A percentile compares a stretch with the other conserved stretches of the same genome.
phyloP scores from a whole-genome alignment of 2,113 vertebrate species.

The Albula goreensis region DNA sequence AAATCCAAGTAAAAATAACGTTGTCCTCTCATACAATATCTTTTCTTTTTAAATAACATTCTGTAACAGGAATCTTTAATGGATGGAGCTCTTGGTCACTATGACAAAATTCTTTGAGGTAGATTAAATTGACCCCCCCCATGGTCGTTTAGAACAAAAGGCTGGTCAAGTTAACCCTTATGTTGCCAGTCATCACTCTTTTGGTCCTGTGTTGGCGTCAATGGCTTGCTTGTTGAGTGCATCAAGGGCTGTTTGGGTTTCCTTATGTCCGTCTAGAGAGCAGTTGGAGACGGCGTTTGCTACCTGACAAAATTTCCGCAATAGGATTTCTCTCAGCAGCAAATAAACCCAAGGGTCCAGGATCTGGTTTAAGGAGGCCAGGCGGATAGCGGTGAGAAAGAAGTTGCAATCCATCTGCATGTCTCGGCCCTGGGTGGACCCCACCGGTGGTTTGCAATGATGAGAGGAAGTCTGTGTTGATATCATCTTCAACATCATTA shows the following conservation, averaged over 20 bases:
- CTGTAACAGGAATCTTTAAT: background rate
- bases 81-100: background rate
- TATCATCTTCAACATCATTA: slow-evolving; percentile 86
- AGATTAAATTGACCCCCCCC: background rate
- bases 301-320: slow-evolving; percentile 84
- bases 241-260: slow-evolving; percentile 63
- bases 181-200: slow-evolving; percentile 12
- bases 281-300: slow-evolving; percentile 84
- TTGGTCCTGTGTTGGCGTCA: slow-evolving; percentile 52
- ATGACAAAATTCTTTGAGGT: background rate
- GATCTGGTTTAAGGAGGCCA: slow-evolving; percentile 97
- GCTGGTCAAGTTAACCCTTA: background rate
- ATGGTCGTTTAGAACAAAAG: background rate
- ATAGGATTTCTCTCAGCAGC: slow-evolving; percentile 87
- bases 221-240: slow-evolving; percentile 53
- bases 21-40: too few species aligned
- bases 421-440: slow-evolving; percentile 35
- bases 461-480: slow-evolving; percentile 74
- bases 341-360: slow-evolving; percentile 97
- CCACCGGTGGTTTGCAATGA: slow-evolving; percentile 63
- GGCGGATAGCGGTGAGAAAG: slow-evolving; percentile 83
- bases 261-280: slow-evolving; percentile 72
- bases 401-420: slow-evolving; percentile 76
- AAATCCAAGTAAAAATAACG: background rate
- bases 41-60: background rate